Conservation (phyloP, 2,888 invertebrate genomes). For the Mellilla xanthometata region DNA sequence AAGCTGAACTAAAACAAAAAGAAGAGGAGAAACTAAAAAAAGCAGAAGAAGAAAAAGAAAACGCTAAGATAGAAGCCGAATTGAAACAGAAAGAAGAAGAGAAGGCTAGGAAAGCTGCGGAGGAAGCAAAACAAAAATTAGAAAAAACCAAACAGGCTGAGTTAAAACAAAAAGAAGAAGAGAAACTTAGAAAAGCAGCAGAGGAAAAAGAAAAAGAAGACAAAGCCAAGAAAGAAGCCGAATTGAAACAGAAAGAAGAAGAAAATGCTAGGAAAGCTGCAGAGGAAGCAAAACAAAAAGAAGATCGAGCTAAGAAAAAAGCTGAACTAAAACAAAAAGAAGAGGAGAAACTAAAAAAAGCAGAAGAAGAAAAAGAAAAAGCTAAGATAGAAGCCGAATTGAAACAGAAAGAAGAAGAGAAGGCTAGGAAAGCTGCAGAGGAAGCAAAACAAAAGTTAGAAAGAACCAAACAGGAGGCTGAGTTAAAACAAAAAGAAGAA, state of each 20-base stretch:
- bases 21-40: not conserved
- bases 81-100: not conserved
- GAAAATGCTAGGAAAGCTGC: conserved; percentile 17
- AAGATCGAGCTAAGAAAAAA: not conserved
- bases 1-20: too few relatives aligned
- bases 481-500: not conserved
- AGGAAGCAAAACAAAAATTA: not conserved
- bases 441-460: conserved; percentile 13
- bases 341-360: not conserved
- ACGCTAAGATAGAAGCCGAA: not conserved
- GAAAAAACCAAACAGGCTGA: conserved; percentile 5
- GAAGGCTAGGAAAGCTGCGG: conserved; percentile 1
- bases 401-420: conserved; percentile 8
- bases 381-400: conserved; percentile 13
- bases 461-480: conserved; percentile 2
- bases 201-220: not conserved
- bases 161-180: conserved; percentile 6
- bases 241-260: not conserved
- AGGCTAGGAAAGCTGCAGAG: conserved; percentile 15
- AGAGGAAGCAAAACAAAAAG: conserved; percentile 12
- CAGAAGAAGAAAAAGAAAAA: conserved; percentile 8
- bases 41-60: conserved; percentile 4
- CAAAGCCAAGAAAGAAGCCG: not conserved
- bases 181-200: not conserved
- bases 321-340: not conserved